A percentile compares a stretch with the other conserved stretches of the same genome.
These are phyloP conservation scores for Trichogramma evanescens DNA, from an alignment of 2,888 invertebrate species.

Conservation along the genomic window DNA sequence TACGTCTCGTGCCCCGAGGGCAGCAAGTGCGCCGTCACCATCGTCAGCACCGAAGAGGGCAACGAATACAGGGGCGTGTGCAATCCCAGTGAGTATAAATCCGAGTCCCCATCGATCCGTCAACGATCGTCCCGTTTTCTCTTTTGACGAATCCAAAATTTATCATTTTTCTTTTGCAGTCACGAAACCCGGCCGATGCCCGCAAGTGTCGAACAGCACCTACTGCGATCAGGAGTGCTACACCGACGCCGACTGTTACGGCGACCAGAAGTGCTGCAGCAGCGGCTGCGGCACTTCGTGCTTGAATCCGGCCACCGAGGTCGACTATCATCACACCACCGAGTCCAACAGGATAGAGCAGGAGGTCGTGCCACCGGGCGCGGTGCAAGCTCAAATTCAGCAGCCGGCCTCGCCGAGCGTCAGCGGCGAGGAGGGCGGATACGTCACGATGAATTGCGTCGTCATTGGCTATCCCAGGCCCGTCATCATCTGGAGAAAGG, in stretches of 20 bases:
- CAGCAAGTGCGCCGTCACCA: conserved; percentile 61
- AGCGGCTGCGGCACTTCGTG: conserved; percentile 73
- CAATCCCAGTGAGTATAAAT: conserved; percentile 52
- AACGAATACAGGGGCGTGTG: conserved; percentile 57
- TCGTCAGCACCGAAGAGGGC: conserved; percentile 38
- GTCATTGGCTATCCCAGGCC: conserved; percentile 74
- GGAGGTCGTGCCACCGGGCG: conserved; percentile 50
- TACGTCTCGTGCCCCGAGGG: conserved; percentile 55
- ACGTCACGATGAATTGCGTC: conserved; percentile 66
- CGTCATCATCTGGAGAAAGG: conserved; percentile 69
- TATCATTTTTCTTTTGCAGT: conserved; percentile 45
- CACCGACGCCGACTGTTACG: conserved; percentile 75
- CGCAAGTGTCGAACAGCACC: conserved; percentile 49
- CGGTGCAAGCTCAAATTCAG: conserved; percentile 37
- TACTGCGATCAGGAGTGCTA: conserved; percentile 66
- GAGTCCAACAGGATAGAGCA: conserved; percentile 27
- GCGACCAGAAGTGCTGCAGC: conserved; percentile 73
- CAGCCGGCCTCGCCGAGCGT: conserved; percentile 55
- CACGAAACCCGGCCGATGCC: conserved; percentile 66
- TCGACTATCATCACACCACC: conserved; percentile 34
- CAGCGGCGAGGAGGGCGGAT: conserved; percentile 63
- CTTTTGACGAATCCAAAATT: conserved; percentile 1
- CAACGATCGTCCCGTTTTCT: not conserved
- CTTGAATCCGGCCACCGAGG: conserved; percentile 51
- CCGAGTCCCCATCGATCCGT: not conserved